Evolutionary conservation across 2,113 vertebrate genomes (phyloP), one percentile per base, ranked within the genome.

Genomic region (Microtus ochrogaster): DNA sequence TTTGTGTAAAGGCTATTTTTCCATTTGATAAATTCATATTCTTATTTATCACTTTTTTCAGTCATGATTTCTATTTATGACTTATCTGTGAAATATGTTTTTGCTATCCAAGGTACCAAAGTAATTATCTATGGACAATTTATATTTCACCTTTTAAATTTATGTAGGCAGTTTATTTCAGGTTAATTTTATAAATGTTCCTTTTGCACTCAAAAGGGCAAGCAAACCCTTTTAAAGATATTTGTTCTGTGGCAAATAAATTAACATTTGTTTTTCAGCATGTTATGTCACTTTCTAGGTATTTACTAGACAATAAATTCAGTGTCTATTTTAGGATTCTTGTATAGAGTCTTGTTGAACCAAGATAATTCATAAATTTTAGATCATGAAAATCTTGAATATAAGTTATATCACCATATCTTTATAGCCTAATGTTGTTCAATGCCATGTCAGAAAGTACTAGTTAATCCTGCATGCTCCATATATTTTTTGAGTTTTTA

Each of bases 121-220:
- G 73, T 86, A 0, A 21, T 94, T 49, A 61, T 13, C 86, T 92
- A 5, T 68, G 33, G 3, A 68, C 65, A 33, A 84, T 73, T 89
- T 41, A 52, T 92, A 61, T 72, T 86, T 91, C 17, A 63, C n/a
- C 3, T 52, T 92, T 83, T 84, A 39, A 94, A 73, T 30, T 92
- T 68, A 86, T 5, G 3, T 13, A 73, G 7, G 68, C 5, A 61
- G 39, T 68, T 61, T 26, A 74, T 47, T 85, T 79, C 33, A 12
- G 36, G 52, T 68, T 44, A 33, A 66, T 79, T 91, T 81, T 85
- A 8, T 33, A 1, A 76, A 41, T 79, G 1, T 81, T 90, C 1
- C 41, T 33, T 94, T 90, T 90, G 24, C 16, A 33, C 2, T 30
- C 13, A 19, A 58, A 58, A 68, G 3, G 7, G 11, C 4, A 66